Evolutionary conservation across 2,797 vertebrate genomes (phyloP).

Genomic region (Silurus lanzhouensis): DNA sequence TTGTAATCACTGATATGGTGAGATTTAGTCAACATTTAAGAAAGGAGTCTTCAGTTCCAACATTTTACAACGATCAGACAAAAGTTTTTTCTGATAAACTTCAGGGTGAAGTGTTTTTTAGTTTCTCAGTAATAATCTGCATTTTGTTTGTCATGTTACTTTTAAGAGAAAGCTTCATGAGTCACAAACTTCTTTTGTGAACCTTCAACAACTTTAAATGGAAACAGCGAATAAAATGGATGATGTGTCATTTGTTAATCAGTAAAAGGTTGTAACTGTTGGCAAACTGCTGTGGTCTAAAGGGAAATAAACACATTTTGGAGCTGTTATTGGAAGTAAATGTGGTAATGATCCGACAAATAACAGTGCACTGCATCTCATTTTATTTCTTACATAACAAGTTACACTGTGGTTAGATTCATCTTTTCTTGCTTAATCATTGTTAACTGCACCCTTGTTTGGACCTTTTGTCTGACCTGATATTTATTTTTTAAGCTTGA

Average conservation of each 20-base stretch:
- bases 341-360: background rate
- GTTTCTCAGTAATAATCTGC: background rate
- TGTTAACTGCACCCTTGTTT: constrained; percentile 22
- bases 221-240: background rate
- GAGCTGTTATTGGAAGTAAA: background rate
- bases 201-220: background rate
- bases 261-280: background rate
- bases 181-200: background rate
- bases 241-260: background rate
- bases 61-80: background rate
- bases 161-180: background rate
- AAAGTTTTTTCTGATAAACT: background rate
- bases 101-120: background rate
- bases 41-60: background rate
- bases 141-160: background rate
- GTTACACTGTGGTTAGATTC: background rate
- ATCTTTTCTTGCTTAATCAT: background rate
- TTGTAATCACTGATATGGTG: background rate
- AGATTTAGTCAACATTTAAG: background rate
- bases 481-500: constrained; percentile 15
- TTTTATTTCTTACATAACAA: background rate
- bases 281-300: background rate
- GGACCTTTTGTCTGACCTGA: constrained; percentile 1
- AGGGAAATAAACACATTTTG: background rate
- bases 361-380: background rate